phyloP scores from a whole-genome alignment of 2,797 vertebrate species.

The Sparus aurata region DNA sequence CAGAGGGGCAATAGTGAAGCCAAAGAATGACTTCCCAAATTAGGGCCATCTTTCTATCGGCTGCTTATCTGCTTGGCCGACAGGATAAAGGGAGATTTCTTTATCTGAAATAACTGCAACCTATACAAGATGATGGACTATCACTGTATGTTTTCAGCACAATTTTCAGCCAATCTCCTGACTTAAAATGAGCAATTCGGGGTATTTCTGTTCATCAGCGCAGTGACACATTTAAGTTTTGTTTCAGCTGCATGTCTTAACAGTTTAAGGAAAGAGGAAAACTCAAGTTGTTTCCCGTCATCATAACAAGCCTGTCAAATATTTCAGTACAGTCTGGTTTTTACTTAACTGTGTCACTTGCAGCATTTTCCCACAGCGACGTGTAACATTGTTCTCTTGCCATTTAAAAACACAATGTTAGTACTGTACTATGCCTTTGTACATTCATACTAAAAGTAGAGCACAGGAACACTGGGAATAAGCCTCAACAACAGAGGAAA shows the following conservation, averaged over 20 bases:
- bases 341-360: constrained; percentile 35
- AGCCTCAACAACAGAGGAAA: constrained; percentile 20
- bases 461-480: constrained; percentile 34
- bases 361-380: constrained; percentile 27
- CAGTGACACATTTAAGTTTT: not conserved
- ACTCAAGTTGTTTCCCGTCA: not conserved
- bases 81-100: constrained; percentile 25
- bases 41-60: constrained; percentile 41
- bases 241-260: not conserved
- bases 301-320: constrained; percentile 3
- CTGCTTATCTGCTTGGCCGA: constrained; percentile 40
- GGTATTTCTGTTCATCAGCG: not conserved
- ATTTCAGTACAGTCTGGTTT: constrained; percentile 17
- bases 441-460: constrained; percentile 50
- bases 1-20: constrained; percentile 40
- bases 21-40: constrained; percentile 49
- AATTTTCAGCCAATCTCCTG: constrained; percentile 4
- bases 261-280: not conserved
- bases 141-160: not conserved
- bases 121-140: constrained; percentile 6
- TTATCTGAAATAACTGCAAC: constrained; percentile 30
- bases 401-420: constrained; percentile 37
- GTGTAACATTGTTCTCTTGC: constrained; percentile 26
- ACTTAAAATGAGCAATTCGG: constrained; percentile 1
- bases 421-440: constrained; percentile 31